These are phyloP conservation scores for Lathronympha strigana DNA, from an alignment of 2,888 invertebrate species.

Conservation along the genomic window DNA sequence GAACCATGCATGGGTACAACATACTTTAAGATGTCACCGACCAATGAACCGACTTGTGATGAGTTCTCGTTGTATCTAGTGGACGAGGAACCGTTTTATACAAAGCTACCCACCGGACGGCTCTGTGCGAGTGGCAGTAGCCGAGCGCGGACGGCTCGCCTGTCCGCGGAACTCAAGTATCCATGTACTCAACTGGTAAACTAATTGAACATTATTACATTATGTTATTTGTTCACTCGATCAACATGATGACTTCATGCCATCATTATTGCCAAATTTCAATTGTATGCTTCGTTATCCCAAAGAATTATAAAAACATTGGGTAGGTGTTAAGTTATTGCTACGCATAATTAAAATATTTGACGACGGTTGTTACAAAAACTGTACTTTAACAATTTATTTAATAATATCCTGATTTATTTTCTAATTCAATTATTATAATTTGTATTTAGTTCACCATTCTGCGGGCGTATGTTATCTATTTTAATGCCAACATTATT, in stretches of 20 bases:
- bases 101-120: slow-evolving; percentile 51
- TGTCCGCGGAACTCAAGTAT: slow-evolving; percentile 57
- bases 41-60: slow-evolving; percentile 20
- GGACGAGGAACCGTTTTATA: slow-evolving; percentile 47
- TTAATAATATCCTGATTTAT: not conserved
- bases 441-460: not conserved
- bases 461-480: not conserved
- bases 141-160: slow-evolving; percentile 54
- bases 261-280: slow-evolving; percentile 72
- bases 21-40: slow-evolving; percentile 17
- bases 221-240: slow-evolving; percentile 58
- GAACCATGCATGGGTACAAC: slow-evolving; percentile 20
- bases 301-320: slow-evolving; percentile 74
- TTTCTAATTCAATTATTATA: not conserved
- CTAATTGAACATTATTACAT: slow-evolving; percentile 52
- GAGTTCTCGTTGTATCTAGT: slow-evolving; percentile 42
- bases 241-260: slow-evolving; percentile 62
- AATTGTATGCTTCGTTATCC: slow-evolving; percentile 69
- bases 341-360: slow-evolving; percentile 32
- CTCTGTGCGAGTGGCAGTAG: slow-evolving; percentile 46
- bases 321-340: slow-evolving; percentile 65
- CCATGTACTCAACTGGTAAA: slow-evolving; percentile 60
- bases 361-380: slow-evolving; percentile 21
- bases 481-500: not conserved
- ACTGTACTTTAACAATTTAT: not conserved